Percentiles rank a stretch among this genome's conserved stretches.
Evolutionary conservation across 1,140 invertebrate genomes (phyloP).

Genomic region (Leguminivora glycinivorella): DNA sequence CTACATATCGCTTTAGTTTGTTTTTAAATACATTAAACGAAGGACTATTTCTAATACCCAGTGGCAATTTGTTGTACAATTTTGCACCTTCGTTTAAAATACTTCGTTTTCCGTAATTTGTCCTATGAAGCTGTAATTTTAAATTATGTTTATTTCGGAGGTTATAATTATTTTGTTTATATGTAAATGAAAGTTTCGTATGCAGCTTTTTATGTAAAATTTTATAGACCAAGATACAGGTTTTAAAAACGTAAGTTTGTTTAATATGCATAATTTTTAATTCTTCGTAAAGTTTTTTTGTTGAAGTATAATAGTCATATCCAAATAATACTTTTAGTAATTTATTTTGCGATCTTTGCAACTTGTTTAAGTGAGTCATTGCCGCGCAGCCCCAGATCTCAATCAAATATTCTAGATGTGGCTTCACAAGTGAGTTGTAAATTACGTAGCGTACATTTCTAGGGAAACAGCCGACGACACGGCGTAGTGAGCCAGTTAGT

Average conservation of each 20-base stretch:
- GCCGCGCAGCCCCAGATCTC: not conserved
- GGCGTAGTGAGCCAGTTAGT: not conserved
- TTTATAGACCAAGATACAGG: not conserved
- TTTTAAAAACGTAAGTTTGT: not conserved
- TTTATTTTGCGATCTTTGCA: not conserved
- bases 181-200: not conserved
- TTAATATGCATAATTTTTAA: not conserved
- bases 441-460: not conserved
- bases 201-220: not conserved
- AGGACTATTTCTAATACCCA: not conserved
- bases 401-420: not conserved
- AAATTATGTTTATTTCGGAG: not conserved
- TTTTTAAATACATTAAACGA: not conserved
- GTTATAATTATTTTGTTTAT: not conserved
- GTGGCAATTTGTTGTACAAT: not conserved
- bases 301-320: not conserved
- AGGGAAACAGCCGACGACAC: not conserved
- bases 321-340: not conserved
- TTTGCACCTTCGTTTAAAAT: not conserved
- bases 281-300: not conserved
- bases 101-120: not conserved
- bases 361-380: not conserved
- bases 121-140: not conserved
- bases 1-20: not conserved
- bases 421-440: not conserved